phyloP scores from a whole-genome alignment of 2,888 invertebrate genomes.

The Toxonevra muliebris region DNA sequence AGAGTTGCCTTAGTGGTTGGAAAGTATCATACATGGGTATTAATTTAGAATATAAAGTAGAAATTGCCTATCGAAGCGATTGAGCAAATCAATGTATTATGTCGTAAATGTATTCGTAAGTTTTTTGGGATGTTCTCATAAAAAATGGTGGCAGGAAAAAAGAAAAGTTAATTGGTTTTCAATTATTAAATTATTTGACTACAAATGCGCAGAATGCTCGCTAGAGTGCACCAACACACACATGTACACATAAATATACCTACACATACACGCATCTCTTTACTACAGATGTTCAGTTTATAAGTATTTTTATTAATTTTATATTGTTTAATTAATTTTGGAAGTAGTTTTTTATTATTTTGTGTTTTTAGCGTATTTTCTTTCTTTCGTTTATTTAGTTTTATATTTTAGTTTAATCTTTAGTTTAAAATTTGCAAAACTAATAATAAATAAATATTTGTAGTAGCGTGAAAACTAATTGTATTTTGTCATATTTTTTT shows the following conservation, averaged over 20 bases:
- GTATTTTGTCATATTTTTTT: constrained; percentile 64
- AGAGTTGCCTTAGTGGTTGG: too few species aligned
- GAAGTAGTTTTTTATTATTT: neutral
- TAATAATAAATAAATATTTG: constrained; percentile 16
- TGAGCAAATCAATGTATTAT: too few species aligned
- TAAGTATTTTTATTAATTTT: constrained; percentile 7
- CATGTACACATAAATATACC: constrained; percentile 31
- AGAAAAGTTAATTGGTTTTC: too few species aligned
- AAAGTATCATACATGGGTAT: too few species aligned
- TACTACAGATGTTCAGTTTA: constrained; percentile 8
- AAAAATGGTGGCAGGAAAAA: too few species aligned
- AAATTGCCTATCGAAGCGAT: too few species aligned
- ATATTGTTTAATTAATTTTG: constrained; percentile 13
- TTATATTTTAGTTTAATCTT: constrained; percentile 34
- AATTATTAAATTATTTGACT: too few species aligned
- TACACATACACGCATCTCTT: constrained; percentile 33
- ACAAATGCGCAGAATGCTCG: too few species aligned
- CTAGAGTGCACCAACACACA: constrained; percentile 6
- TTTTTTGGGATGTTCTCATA: too few species aligned
- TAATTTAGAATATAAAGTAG: too few species aligned
- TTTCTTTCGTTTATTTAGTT: constrained; percentile 14
- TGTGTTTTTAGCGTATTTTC: constrained; percentile 22
- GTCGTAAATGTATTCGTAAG: too few species aligned
- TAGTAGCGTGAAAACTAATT: constrained; percentile 54
- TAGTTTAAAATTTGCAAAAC: constrained; percentile 33